Conservation (phyloP, 1,140 invertebrate genomes). For the Dendrolimus kikuchii region DNA sequence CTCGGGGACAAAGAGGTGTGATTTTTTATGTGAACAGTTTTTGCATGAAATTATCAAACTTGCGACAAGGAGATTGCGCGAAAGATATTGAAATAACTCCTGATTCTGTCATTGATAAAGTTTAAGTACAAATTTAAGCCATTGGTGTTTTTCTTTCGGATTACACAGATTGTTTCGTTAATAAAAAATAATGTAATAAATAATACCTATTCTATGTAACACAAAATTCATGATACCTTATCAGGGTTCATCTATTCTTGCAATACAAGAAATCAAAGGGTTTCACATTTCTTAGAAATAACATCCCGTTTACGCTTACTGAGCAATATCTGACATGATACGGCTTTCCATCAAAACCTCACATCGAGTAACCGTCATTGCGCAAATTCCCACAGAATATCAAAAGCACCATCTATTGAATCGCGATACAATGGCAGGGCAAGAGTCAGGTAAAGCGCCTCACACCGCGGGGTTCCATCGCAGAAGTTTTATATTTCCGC, state of each 20-base stretch:
- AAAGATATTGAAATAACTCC: constrained; percentile 3
- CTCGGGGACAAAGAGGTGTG: constrained; percentile 44
- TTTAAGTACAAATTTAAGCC: neutral
- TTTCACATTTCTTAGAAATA: too few species aligned
- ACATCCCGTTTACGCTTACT: constrained; percentile 12
- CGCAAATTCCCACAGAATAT: constrained; percentile 64
- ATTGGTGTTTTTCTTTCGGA: neutral
- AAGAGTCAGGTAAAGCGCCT: constrained; percentile 67
- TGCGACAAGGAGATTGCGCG: constrained; percentile 2
- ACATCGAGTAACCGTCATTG: constrained; percentile 44
- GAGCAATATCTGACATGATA: constrained; percentile 15
- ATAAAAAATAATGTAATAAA: too few species aligned
- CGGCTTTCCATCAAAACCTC: constrained; percentile 33
- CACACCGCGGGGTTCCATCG: constrained; percentile 50
- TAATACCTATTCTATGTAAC: too few species aligned
- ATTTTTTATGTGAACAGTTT: constrained; percentile 33
- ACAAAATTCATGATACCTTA: too few species aligned
- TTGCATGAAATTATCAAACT: constrained; percentile 12
- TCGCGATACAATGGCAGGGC: constrained; percentile 56
- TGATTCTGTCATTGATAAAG: neutral
- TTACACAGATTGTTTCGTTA: too few species aligned
- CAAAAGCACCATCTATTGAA: constrained; percentile 57
- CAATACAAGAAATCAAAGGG: too few species aligned
- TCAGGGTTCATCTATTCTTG: too few species aligned
- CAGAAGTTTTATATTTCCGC: constrained; percentile 70